phyloP scores from a whole-genome alignment of 2,797 vertebrate genomes.

The Parauchenoglanis ngamensis region DNA sequence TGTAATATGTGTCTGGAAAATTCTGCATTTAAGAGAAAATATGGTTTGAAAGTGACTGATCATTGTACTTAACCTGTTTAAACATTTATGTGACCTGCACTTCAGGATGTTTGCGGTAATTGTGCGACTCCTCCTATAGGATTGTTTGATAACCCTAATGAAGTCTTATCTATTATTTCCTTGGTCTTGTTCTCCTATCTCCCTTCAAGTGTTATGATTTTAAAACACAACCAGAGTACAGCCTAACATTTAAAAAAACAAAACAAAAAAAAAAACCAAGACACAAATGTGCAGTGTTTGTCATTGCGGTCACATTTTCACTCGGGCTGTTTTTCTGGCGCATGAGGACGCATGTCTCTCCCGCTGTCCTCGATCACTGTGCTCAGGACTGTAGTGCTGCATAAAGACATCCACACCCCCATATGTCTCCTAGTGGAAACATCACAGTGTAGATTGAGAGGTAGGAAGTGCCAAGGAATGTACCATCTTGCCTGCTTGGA shows the following conservation, averaged over 20 bases:
- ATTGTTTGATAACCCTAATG: background rate
- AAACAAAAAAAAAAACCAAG: background rate
- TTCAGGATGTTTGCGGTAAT: background rate
- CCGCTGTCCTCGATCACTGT: conserved; percentile 26
- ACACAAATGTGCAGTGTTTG: conserved; percentile 1
- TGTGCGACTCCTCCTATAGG: background rate
- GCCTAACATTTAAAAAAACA: conserved; percentile 1
- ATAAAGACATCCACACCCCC: conserved; percentile 55
- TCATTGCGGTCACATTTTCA: conserved; percentile 41
- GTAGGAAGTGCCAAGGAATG: conserved; percentile 51
- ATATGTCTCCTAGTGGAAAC: conserved; percentile 53
- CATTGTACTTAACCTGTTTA: background rate
- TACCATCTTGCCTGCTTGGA: conserved; percentile 46
- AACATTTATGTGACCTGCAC: background rate
- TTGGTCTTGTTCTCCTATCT: background rate
- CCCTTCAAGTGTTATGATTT: background rate
- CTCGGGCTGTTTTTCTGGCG: conserved; percentile 11
- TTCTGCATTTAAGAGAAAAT: background rate
- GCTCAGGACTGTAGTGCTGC: conserved; percentile 48
- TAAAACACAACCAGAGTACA: background rate
- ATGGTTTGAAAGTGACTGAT: background rate
- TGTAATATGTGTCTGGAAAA: background rate
- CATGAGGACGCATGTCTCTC: background rate
- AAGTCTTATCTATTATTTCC: background rate
- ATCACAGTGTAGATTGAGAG: conserved; percentile 49